phyloP scores from a whole-genome alignment of 2,888 invertebrate genomes.

The Mechanitis messenoides region DNA sequence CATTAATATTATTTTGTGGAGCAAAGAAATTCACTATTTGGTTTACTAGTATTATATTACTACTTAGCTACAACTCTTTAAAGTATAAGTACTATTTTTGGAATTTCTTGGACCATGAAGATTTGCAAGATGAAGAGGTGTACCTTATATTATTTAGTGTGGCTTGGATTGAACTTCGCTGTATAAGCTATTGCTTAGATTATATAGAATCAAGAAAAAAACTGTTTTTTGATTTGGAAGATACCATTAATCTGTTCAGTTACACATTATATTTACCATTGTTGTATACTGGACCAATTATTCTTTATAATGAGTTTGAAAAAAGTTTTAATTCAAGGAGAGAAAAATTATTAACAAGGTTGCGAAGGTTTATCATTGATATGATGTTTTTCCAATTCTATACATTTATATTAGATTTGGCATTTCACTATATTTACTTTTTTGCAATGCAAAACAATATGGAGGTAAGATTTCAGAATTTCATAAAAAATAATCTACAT shows the following conservation, averaged over 20 bases:
- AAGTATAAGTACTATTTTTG: conserved; percentile 68
- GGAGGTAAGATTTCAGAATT: conserved; percentile 58
- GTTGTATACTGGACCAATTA: conserved; percentile 89
- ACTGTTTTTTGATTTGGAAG: conserved; percentile 22
- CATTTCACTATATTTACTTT: conserved; percentile 88
- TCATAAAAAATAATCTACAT: not conserved
- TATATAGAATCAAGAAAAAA: conserved; percentile 50
- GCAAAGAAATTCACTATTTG: conserved; percentile 73
- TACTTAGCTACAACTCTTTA: conserved; percentile 71
- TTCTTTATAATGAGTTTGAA: conserved; percentile 84
- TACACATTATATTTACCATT: conserved; percentile 90
- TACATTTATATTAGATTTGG: conserved; percentile 81
- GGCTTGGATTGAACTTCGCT: conserved; percentile 85
- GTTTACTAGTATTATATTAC: conserved; percentile 67
- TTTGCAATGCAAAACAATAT: conserved; percentile 83
- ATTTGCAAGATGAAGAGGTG: conserved; percentile 68
- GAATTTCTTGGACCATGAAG: conserved; percentile 58
- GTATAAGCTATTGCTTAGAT: conserved; percentile 85
- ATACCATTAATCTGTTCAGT: conserved; percentile 76
- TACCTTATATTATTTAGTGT: conserved; percentile 74
- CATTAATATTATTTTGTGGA: conserved; percentile 55
- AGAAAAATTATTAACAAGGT: conserved; percentile 43
- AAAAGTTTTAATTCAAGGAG: conserved; percentile 49
- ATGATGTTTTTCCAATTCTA: conserved; percentile 80
- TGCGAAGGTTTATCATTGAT: conserved; percentile 60